Base-by-base conservation (phyloP, 2,797 vertebrate species). In the Melopsittacus undulatus region DNA sequence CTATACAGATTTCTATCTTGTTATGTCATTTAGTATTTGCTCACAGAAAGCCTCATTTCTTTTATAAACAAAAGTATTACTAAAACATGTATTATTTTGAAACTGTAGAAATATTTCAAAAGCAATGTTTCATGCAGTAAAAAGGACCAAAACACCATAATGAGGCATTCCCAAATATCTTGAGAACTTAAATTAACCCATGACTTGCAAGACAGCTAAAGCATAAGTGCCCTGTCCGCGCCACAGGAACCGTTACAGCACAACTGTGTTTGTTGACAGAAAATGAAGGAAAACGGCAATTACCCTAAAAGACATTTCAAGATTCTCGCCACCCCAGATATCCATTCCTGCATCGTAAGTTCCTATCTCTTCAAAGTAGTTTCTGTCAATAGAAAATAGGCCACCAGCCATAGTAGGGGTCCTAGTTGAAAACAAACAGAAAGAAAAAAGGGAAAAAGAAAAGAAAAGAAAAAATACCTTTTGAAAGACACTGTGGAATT, bases 241-340 rank as follows among this genome's bases (percentile, higher is more conserved):
- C 38, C 11, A 22, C 46, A 38, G 96, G 95, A 86, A 85, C 52
- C 70, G 43, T 77, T 16, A 94, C 29, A 92, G 96, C 73, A 96
- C 93, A 69, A 63, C 69, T 32, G 40, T 49, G 74, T 91, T 66
- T 36, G 67, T 45, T 45, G 30, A 95, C 67, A 93, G 92, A 96
- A 97, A 97, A 97, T 75, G 96, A 98, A 97, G 96, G 96, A 97
- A 98, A 98, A 97, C 24, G 48, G 77, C 82, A 97, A 92, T 99
- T 98, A 99, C 99, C 98, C 99, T 99, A 97, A 99, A 99, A 97
- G 99, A 99, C 98, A 99, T 99, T 98, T 99, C 99, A 97, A 99
- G 98, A 97, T 99, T 99, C 97, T 99, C 99, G 92, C 99, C 99
- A 90, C 99, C 99, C 99, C 99, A 99, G 97, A 99, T 99, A 98